These are phyloP conservation scores for Patiria pectinifera DNA, from an alignment of 53 echinoderm and acorn worm genomes.

Conservation along the genomic window DNA sequence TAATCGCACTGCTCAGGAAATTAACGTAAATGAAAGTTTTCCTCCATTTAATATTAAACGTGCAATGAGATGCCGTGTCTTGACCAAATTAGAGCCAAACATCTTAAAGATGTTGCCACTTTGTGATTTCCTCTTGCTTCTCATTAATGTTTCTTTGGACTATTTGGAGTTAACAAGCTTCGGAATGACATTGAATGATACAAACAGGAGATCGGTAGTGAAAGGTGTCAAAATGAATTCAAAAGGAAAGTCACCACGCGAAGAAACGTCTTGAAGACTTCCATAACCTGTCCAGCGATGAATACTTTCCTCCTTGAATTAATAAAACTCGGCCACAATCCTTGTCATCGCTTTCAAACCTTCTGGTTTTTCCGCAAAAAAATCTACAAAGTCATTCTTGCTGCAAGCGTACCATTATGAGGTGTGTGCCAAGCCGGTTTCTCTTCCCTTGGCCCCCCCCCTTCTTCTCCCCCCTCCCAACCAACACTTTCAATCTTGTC, in stretches of 20 bases:
- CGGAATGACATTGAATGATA: not conserved
- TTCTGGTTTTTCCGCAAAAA: not conserved
- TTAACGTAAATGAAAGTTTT: no score
- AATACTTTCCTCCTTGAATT: not conserved
- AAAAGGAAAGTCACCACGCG: not conserved
- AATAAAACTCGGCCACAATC: no score
- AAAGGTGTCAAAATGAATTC: not conserved
- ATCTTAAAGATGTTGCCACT: no score
- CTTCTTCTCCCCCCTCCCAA: not conserved
- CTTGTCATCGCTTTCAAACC: not conserved
- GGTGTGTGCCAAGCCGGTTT: not conserved
- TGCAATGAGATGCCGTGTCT: no score
- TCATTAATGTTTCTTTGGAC: no score
- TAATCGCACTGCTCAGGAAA: no score
- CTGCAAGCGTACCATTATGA: not conserved
- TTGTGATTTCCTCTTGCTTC: no score
- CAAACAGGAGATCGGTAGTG: not conserved
- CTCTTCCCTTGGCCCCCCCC: not conserved
- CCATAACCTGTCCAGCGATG: not conserved
- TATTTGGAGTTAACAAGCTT: not conserved
- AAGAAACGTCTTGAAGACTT: not conserved
- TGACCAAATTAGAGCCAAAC: no score
- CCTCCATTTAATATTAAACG: no score
- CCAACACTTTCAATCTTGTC: constrained; percentile 4
- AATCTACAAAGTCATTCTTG: constrained; percentile 6